Conservation (phyloP, 2,888 invertebrate species). For the Dasysyrphus albostriatus region DNA sequence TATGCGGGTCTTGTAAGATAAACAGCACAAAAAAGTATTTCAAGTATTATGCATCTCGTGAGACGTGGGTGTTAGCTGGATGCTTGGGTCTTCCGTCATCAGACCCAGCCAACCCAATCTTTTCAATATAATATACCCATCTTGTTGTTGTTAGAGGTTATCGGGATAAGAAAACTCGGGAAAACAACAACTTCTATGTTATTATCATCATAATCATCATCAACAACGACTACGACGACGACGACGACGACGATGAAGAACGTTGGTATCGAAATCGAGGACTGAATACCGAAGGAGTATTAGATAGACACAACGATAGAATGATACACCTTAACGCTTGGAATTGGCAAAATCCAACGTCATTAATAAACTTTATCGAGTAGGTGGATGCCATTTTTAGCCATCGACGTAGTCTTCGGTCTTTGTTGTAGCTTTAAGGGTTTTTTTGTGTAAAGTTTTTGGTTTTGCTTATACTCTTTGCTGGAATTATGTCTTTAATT, state of each 20-base stretch:
- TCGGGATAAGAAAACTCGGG: conserved; percentile 27
- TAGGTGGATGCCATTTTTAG: conserved; percentile 75
- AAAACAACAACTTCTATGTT: conserved; percentile 51
- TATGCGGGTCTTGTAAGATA: conserved; percentile 50
- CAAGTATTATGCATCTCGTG: conserved; percentile 59
- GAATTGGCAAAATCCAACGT: conserved; percentile 76
- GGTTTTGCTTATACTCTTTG: conserved; percentile 39
- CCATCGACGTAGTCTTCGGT: conserved; percentile 52
- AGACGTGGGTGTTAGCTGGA: conserved; percentile 72
- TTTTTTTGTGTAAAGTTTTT: conserved; percentile 30
- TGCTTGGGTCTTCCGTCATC: conserved; percentile 66
- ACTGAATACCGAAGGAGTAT: conserved; percentile 36
- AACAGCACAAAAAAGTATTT: conserved; percentile 28
- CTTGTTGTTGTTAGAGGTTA: background rate
- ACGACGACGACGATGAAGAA: conserved; percentile 10
- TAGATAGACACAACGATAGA: conserved; percentile 48
- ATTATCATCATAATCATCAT: conserved; percentile 63
- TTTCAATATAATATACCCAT: background rate
- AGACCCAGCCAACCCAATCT: conserved; percentile 28
- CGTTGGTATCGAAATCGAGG: conserved; percentile 35
- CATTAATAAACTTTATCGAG: conserved; percentile 76
- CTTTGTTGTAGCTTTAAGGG: conserved; percentile 18
- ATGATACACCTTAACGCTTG: conserved; percentile 73
- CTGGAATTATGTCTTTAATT: conserved; percentile 51
- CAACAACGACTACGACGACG: background rate